These are phyloP conservation scores for Odontomyia ornata DNA, from an alignment of 2,888 invertebrate genomes.

Conservation along the genomic window DNA sequence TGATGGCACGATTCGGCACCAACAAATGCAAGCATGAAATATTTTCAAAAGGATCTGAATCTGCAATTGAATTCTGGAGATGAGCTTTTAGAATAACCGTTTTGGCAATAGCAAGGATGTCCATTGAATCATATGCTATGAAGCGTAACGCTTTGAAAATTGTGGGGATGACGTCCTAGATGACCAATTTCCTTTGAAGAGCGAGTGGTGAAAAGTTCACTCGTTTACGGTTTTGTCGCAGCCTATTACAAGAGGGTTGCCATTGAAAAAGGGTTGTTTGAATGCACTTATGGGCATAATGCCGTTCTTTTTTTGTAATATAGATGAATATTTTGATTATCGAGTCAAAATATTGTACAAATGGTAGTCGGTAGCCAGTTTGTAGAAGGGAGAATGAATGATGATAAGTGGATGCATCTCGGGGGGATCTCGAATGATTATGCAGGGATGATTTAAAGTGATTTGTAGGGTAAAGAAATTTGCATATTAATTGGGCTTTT, in stretches of 20 bases:
- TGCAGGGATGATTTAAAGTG: neutral
- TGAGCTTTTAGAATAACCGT: neutral
- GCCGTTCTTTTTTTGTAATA: neutral
- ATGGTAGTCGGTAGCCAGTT: neutral
- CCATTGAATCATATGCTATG: neutral
- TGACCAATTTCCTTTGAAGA: slow-evolving; percentile 8
- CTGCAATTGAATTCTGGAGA: neutral
- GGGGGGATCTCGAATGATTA: neutral
- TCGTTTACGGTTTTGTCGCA: neutral
- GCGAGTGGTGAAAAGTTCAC: neutral
- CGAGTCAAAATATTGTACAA: neutral
- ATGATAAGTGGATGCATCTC: neutral
- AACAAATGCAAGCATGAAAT: neutral
- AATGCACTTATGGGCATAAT: neutral
- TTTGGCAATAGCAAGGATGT: too few relatives aligned
- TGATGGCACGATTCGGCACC: neutral
- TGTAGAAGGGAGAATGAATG: neutral
- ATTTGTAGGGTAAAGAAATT: neutral
- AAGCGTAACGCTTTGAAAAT: neutral
- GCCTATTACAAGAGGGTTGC: neutral
- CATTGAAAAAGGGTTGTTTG: neutral
- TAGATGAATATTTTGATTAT: neutral
- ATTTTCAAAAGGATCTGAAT: neutral
- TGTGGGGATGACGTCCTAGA: neutral
- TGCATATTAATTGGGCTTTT: neutral